A percentile compares a stretch with the other conserved stretches of the same genome.
phyloP scores from a whole-genome alignment of 2,113 vertebrate genomes.

The Perognathus longimembris region DNA sequence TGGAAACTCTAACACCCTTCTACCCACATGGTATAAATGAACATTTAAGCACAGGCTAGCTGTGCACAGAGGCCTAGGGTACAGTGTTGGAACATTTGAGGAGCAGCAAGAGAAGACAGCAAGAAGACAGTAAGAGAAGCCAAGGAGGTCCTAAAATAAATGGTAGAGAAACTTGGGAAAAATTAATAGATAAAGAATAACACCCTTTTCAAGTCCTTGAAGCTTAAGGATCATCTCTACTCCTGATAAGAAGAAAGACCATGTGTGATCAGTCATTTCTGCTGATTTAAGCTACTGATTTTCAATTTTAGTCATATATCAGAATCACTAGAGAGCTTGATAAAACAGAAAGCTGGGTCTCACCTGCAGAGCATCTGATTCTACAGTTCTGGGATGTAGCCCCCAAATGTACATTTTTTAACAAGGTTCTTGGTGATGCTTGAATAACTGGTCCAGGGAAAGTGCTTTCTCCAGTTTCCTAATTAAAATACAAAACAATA shows the following conservation, averaged over 20 bases:
- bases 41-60: not conserved
- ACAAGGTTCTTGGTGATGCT: not conserved
- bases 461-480: not conserved
- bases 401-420: not conserved
- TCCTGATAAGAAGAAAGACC: no score
- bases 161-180: not conserved
- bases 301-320: not conserved
- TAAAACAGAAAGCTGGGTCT: not conserved
- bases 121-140: not conserved
- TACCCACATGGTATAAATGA: not conserved
- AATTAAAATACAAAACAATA: not conserved
- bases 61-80: not conserved
- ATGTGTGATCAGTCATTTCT: not conserved
- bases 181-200: not conserved
- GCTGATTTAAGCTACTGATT: not conserved
- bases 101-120: not conserved
- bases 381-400: not conserved
- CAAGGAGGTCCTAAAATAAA: not conserved
- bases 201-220: no score
- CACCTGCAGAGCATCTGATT: not conserved
- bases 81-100: no score
- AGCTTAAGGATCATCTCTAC: no score
- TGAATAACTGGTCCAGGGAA: not conserved
- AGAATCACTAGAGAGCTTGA: not conserved
- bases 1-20: not conserved